phyloP scores from a whole-genome alignment of 2,113 vertebrate genomes.

The Maccullochella peelii region DNA sequence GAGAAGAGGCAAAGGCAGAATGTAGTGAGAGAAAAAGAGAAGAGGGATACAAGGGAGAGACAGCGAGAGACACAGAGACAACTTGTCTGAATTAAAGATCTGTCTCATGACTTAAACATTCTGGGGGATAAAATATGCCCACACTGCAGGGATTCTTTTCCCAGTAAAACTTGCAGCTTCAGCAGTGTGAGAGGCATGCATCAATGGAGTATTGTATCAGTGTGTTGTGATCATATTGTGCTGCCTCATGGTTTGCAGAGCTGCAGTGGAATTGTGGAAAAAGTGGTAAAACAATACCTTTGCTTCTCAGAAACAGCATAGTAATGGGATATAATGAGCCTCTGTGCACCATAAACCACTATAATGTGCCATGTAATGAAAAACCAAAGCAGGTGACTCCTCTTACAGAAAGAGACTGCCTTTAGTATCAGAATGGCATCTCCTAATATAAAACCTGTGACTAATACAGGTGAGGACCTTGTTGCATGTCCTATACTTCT shows the following conservation, averaged over 20 bases:
- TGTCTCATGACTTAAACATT: conserved; percentile 84
- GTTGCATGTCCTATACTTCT: not conserved
- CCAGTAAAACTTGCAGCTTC: conserved; percentile 76
- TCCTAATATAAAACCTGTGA: not conserved
- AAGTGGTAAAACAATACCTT: conserved; percentile 36
- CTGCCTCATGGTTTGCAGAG: conserved; percentile 54
- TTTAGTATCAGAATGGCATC: not conserved
- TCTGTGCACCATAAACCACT: not conserved
- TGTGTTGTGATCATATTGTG: conserved; percentile 63
- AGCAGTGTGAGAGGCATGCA: conserved; percentile 70
- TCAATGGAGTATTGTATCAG: conserved; percentile 79
- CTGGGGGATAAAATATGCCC: conserved; percentile 75
- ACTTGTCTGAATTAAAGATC: conserved; percentile 56
- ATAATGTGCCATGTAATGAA: not conserved
- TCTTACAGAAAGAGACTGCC: not conserved
- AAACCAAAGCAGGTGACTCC: not conserved
- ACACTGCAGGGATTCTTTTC: conserved; percentile 71
- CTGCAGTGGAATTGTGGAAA: conserved; percentile 33
- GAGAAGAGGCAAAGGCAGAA: conserved; percentile 37
- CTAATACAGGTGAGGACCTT: not conserved
- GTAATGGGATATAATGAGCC: conserved; percentile 15
- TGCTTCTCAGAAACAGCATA: conserved; percentile 17
- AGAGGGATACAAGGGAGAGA: conserved; percentile 21
- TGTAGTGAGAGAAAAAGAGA: conserved; percentile 8
- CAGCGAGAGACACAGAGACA: conserved; percentile 31